Conservation (phyloP, 2,113 vertebrate species). For the Circaetus gallicus region DNA sequence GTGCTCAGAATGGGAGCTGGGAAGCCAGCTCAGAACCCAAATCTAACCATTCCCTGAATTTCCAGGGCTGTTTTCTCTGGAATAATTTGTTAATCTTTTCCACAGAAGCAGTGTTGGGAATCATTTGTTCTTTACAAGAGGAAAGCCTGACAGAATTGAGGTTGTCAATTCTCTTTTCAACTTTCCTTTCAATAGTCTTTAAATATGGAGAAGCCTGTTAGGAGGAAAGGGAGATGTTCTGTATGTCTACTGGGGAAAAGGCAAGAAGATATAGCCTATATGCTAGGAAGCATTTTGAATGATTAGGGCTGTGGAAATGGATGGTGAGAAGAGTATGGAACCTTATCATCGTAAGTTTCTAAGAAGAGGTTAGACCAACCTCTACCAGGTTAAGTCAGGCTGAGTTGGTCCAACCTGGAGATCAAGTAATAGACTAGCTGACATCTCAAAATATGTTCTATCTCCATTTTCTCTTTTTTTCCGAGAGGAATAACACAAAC, state of each 20-base stretch:
- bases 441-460: neutral
- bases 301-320: neutral
- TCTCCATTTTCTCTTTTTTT: neutral
- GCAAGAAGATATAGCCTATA: neutral
- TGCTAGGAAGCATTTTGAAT: neutral
- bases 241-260: neutral
- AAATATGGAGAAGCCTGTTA: neutral
- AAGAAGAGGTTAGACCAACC: neutral
- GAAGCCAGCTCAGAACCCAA: neutral
- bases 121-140: neutral
- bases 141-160: neutral
- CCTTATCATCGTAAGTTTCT: neutral
- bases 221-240: neutral
- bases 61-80: neutral
- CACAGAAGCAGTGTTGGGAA: neutral
- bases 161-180: neutral
- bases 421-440: neutral
- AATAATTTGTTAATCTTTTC: neutral
- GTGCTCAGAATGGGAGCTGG: neutral
- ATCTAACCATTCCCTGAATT: neutral
- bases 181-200: neutral
- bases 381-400: neutral
- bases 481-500: neutral
- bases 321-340: neutral
- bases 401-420: neutral